phyloP scores from a whole-genome alignment of 2,113 vertebrate species.

The Thalassoma bifasciatum region DNA sequence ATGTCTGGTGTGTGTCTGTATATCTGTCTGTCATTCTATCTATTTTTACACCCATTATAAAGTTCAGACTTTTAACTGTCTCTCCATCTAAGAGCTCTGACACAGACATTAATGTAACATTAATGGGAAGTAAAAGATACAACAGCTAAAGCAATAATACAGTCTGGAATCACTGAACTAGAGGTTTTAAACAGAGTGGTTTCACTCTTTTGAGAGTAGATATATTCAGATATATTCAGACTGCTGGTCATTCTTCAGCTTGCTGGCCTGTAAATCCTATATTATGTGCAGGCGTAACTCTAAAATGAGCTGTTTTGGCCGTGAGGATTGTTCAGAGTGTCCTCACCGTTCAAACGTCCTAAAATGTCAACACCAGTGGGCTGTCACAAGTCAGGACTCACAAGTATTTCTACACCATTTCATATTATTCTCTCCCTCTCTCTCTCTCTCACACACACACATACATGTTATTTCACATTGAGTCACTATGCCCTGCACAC shows the following conservation, averaged over 20 bases:
- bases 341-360: slow-evolving; percentile 28
- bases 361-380: slow-evolving; percentile 40
- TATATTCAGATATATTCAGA: not conserved
- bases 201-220: too few species aligned
- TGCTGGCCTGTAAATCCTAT: not conserved
- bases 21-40: too few species aligned
- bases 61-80: too few species aligned
- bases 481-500: slow-evolving; percentile 45
- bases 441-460: not conserved
- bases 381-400: slow-evolving; percentile 35
- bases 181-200: too few species aligned
- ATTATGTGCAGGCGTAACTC: not conserved
- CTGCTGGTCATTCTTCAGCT: not conserved
- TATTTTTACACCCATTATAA: too few species aligned
- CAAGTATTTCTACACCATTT: not conserved
- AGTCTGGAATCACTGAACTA: too few species aligned
- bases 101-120: too few species aligned
- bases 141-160: too few species aligned
- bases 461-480: slow-evolving; percentile 30
- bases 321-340: slow-evolving; percentile 31
- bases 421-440: not conserved
- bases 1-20: not conserved
- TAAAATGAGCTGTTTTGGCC: slow-evolving; percentile 43
- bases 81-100: too few species aligned
- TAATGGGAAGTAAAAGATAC: too few species aligned